Evolutionary conservation across 1,140 invertebrate genomes (phyloP), one percentile per base, ranked within the genome.

Genomic region (Ectropis grisescens): DNA sequence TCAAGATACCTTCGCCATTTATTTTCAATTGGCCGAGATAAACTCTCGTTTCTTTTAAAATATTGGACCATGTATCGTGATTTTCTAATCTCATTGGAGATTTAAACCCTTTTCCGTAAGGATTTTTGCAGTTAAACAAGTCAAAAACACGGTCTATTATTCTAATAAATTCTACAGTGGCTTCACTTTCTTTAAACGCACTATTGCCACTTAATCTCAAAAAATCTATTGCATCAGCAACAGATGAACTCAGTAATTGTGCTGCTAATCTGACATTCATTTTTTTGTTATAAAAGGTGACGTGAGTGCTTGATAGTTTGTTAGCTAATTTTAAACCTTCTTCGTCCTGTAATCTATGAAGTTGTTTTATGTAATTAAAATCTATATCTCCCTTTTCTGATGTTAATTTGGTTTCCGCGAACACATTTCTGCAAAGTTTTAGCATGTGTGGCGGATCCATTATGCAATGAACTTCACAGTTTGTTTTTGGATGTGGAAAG

Each of bases 141-240:
- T 67, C 62, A 47, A 67, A 67, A 9, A 64, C 29, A 32, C 42
- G 38, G 41, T 67, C 57, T 14, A 61, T 10, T 1, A 40, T 37
- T 41, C 47, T 34, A 14, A 67, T 54, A 42, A 34, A 65, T 16
- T 54, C 41, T 5, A 42, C 31, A 5, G 51, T 65, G 2, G 45
- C 48, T 36, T 52, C 46, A 33, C 42, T 48, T 3, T 29, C 36
- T 10, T 16, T 1, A 46, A 67, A 65, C 6, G 29, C 8, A 1
- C 6, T 0, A 36, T 48, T 24, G 5, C 40, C 44, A 14, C 25
- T 36, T 2, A 29, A 12, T 26, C 28, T 37, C 25, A 56, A 47
- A 44, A 52, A 67, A 10, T 61, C 47, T 6, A 65, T 44, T 4
- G 53, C 45, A 42, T 60, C 45, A 3, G 62, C 59, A 11, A 67